Evolutionary conservation across 1,140 invertebrate genomes (phyloP), one percentile per base, ranked within the genome.

Genomic region (Scaptomyza montana): DNA sequence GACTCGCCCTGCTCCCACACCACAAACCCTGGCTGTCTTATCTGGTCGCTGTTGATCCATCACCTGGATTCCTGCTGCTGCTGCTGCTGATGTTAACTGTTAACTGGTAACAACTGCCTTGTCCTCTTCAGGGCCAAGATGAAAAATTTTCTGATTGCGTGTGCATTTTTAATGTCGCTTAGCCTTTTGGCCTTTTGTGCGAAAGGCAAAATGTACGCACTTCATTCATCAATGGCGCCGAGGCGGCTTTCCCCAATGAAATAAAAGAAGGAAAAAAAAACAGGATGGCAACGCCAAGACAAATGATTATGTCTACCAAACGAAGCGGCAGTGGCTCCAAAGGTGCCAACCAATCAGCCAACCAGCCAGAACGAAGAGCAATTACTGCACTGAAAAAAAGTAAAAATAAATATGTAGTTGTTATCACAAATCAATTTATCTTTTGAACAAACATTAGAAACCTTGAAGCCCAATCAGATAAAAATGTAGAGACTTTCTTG

Each of bases 91-190:
- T 41, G 45, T 36, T 45, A 62, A 49, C 70, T 64, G 25, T 10
- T 54, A 51, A 50, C 46, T 55, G 64, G 33, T 43, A 56, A 28
- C 10, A 56, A 45, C 10, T 43, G 41, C 16, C 45, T 50, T 36
- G 19, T n/a, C 39, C 39, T 12, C 13, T 41, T 51, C 51, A 68
- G 50, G 70, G 41, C 67, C 70, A 64, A 49, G 51, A 55, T 75
- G 75, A 62, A 78, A 65, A 72, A 87, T 82, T 86, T 87, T 86
- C 82, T 87, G 82, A 86, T 86, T 86, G 82, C 82, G 82, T 86
- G 82, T 86, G 82, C 78, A 86, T 86, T 87, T 86, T 86, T 86
- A 86, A 86, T 86, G 84, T 74, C 43, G 67, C 74, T 66, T 72
- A 39, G 81, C 74, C 82, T 78, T 74, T 87, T 87, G 74, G 81